Evolutionary conservation across 2,797 vertebrate genomes (phyloP), one percentile per base, ranked within the genome.

Genomic region (Sebastiscus albofasciatus): DNA sequence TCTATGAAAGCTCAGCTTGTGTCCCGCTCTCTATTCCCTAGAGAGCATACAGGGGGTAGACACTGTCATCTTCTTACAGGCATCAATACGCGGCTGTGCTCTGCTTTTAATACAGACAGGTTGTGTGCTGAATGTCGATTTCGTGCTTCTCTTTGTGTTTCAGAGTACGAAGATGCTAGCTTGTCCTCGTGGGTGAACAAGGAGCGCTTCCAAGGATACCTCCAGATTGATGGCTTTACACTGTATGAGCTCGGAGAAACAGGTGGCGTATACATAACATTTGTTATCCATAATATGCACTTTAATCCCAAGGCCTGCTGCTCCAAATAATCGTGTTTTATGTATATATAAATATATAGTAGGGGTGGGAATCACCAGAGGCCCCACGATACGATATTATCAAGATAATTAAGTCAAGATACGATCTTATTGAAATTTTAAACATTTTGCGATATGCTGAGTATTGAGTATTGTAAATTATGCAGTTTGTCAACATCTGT

Each of bases 211-310:
- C 97, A 97, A 90, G 96, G 96, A 42, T 99, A 99, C 85, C 97
- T 99, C 72, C 93, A 96, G 16, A 94, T 99, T 67, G 98, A 99
- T 77, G 98, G 98, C 46, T 99, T 98, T 83, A 97, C 97, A 0
- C 89, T 99, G 2, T 99, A 99, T 79, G 99, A 99, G 89, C 97
- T 99, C 9, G 97, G 97, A 91, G 98, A 99, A 81, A 99, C 98
- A 87, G 99, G 99, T 99, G 92, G 89, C 66, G 62, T 81, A 60
- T 70, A 49, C 27, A 42, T 36, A 39, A 36, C 2, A 46, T 29
- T 42, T 71, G 20, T 72, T 62, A 54, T 72, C 11, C 18, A 54
- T 26, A 9, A 34, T 67, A 8, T 64, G 3, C 8, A 54, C 1
- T 64, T 2, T 1, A 31, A 52, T 58, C 2, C n/a, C 22, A 56